Evolutionary conservation across 2,888 invertebrate species (phyloP), one percentile per base, ranked within the genome.

Genomic region (Drosophila ezoana): DNA sequence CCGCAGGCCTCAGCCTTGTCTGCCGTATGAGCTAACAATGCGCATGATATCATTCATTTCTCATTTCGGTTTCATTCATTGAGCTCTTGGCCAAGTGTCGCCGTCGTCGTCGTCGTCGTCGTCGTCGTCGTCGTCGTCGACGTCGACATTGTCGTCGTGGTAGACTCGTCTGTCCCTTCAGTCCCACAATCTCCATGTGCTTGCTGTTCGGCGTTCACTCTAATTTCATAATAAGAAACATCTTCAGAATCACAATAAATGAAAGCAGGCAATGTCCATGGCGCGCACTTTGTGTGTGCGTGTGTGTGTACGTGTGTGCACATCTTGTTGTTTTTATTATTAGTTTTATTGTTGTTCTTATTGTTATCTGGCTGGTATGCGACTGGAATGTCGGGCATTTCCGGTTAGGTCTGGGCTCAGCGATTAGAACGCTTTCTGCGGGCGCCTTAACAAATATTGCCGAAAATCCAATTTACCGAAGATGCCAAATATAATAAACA

Each of bases 191-290:
- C 51, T 18, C 64, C 38, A 44, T 64, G 44, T 44, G 51, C 48
- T 56, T 38, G 73, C 57, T 18, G 52, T 68, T 62, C 61, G 60
- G 18, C 20, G 71, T 82, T 86, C 87, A 79, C 66, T 83, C 88
- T 88, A 85, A 85, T 88, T 85, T 85, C 84, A 86, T 86, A 85
- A 85, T 85, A 87, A 85, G 88, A 82, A 86, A 83, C 81, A 86
- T 76, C 81, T 85, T 81, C 71, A 79, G 79, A 81, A 69, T 76
- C 72, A 80, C 65, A 76, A 72, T 59, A 69, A 69, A 69, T 67
- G 64, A 78, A 73, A 66, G 57, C 78, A 73, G 48, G 37, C 72
- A 76, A 41, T 71, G 71, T 62, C 57, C 68, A 53, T 40, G 45
- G 41, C 11, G 45, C 41, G 58, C 62, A 67, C 68, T 69, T 49